phyloP scores from a whole-genome alignment of 2,888 invertebrate genomes.

The Junonia oenone region DNA sequence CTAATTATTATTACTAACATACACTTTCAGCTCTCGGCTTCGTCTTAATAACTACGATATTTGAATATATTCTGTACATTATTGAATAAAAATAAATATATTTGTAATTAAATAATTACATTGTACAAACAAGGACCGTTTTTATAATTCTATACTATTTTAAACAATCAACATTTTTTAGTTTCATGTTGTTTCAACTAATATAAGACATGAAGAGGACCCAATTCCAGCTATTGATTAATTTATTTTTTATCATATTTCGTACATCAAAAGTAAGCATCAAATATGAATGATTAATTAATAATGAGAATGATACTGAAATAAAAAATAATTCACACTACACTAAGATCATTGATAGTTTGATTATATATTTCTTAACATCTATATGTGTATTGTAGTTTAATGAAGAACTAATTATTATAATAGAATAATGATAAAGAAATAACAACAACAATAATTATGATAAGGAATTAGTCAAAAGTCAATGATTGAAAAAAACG shows the following conservation, averaged over 20 bases:
- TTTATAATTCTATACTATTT: slow-evolving; percentile 1
- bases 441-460: too few relatives aligned
- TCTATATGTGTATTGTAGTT: neutral
- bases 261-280: slow-evolving; percentile 28
- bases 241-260: slow-evolving; percentile 26
- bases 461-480: too few relatives aligned
- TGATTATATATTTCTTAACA: slow-evolving; percentile 3
- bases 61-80: neutral
- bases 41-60: slow-evolving; percentile 2
- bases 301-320: neutral
- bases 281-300: slow-evolving; percentile 51
- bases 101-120: slow-evolving; percentile 1
- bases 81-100: slow-evolving; percentile 12
- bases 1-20: slow-evolving; percentile 70
- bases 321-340: neutral
- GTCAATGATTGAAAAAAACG: neutral
- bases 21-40: slow-evolving; percentile 59
- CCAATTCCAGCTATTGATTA: slow-evolving; percentile 65
- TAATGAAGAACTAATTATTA: neutral
- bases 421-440: neutral
- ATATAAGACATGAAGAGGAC: slow-evolving; percentile 43
- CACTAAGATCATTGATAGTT: neutral
- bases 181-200: slow-evolving; percentile 14
- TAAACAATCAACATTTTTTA: slow-evolving; percentile 11
- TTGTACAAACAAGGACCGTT: slow-evolving; percentile 4